Evolutionary conservation across 2,797 vertebrate species (phyloP), one percentile per base, ranked within the genome.

Genomic region (Passerculus sandwichensis): DNA sequence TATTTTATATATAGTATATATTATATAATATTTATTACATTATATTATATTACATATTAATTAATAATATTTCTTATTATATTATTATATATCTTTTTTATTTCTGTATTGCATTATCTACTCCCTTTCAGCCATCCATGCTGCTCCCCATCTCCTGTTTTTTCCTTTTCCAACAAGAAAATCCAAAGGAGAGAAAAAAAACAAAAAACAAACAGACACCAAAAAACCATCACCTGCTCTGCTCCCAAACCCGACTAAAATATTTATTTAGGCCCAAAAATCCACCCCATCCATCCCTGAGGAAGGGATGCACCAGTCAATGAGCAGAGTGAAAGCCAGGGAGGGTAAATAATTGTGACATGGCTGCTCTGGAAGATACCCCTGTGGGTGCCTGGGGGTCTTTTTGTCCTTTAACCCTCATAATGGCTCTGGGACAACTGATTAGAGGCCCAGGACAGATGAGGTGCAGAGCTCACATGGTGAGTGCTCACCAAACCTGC

Each of bases 321-420:
- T 3, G 47, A 82, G 83, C 3, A 1, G 44, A 61, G 4, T 65
- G 69, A 81, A 56, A 86, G 76, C 34, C 76, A 67, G 78, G 27
- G 51, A 66, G 22, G 72, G 88, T 44, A 64, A 92, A 75, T 78
- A 86, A 85, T 9, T 45, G 42, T 57, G 75, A 66, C 66, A 48
- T 2, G 25, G 62, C 30, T 90, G 69, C 71, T 72, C n/a, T 26
- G 27, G 72, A 45, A 83, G 69, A 73, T 40, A 30, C 38, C 15
- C 30, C 30, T 9, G 3, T 10, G 50, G 75, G 2, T 59, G 79
- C 94, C 89, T 30, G 40, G 57, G 81, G 92, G 74, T 69, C 81
- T 92, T 95, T 79, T 70, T 94, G 79, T 93, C 93, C 94, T 95
- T 96, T 94, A 86, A 92, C 93, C 81, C 92, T 53, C 36, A 3